Base-by-base conservation (phyloP, 2,888 invertebrate species). In the Cheilosia urbana region DNA sequence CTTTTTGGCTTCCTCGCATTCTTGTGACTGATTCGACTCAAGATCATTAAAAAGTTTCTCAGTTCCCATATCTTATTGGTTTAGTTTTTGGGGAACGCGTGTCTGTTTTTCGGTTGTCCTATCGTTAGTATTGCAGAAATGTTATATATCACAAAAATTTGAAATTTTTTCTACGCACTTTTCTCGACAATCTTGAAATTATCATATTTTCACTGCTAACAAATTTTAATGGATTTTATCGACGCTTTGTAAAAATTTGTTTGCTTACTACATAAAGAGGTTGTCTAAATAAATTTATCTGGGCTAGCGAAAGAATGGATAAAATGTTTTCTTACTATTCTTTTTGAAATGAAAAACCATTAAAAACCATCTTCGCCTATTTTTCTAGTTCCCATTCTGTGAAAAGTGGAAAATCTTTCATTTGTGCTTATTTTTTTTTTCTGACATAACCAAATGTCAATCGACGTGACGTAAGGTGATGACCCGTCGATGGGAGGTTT, bases 1-100 rank as follows among this genome's bases (percentile, higher is more conserved):
- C 89, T 94, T 94, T 90, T 95, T 96, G 55, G 94, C 94, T 89
- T 95, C 94, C 89, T 96, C 95, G 66, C 95, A 95, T 88, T 94
- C 93, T 68, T 93, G 93, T 69, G 94, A 93, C 90, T 95, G 94
- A 90, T 95, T 95, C 6, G 96, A 96, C 91, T 96, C 96, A 84
- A 96, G 93, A 89, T 94, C 93, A 88, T 93, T 93, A 90, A 96
- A 95, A 87, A 95, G 92, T 90, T 95, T 95, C 83, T 94, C 94
- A 68, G 90, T 89, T 79, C 91, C 92, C 92, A 92, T 92, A 79
- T 37, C 63, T 75, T 57, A 34, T 47, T 51, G 51, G 24, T 71
- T 71, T 53, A 57, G 27, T 76, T 76, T 24, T 11, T 66, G 49
- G 55, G 60, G 66, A 76, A 73, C 68, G 53, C 72, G 84, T 80